Evolutionary conservation across 1,140 invertebrate species (phyloP), one percentile per base, ranked within the genome.

Genomic region (Maconellicoccus hirsutus): DNA sequence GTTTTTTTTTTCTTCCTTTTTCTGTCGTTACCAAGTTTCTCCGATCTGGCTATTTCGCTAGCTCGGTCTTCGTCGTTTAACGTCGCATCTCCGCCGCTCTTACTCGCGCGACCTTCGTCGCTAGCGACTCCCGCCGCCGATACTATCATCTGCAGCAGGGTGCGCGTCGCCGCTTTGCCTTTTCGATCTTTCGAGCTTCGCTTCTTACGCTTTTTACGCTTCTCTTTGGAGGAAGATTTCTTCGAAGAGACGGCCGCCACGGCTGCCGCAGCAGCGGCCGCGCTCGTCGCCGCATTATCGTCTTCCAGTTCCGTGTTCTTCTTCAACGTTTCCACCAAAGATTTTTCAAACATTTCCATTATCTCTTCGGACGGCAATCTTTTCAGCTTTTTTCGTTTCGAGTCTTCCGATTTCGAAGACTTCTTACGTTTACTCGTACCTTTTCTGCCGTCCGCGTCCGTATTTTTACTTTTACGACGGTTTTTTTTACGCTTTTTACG

Each of bases 371-470:
- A 19, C 14, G 59, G 59, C 14, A 61, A 19, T 22, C 19, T 66
- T 23, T 26, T 66, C 21, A n/a, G 6, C n/a, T 59, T 59, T 16
- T 25, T 25, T 16, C 16, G 22, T 25, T 66, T 66, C 22, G 21
- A 23, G 10, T 66, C 61, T 3, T 22, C 21, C 19, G 21, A 25
- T 26, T 23, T 25, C 10, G 21, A 25, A 25, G 21, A 25, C 21
- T 66, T 66, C 22, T 66, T 66, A 52, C 42, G 42, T 52, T 52
- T 52, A 52, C 10, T 19, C n/a, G n/a, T n/a, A n/a, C n/a, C n/a
- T n/a, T 52, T 52, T 23, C 16, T 66, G 61, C 8, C 19, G 25
- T 25, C 22, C 61, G 16, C 3, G 16, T 66, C 61, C 14, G 19
- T 23, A 25, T 66, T 22, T 23, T 59, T 59, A n/a, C 6, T 19